Percentiles rank a stretch among this genome's conserved stretches.
Evolutionary conservation across 64 coral and sea anemone species (phyloP).

Genomic region (Porites australiensis): DNA sequence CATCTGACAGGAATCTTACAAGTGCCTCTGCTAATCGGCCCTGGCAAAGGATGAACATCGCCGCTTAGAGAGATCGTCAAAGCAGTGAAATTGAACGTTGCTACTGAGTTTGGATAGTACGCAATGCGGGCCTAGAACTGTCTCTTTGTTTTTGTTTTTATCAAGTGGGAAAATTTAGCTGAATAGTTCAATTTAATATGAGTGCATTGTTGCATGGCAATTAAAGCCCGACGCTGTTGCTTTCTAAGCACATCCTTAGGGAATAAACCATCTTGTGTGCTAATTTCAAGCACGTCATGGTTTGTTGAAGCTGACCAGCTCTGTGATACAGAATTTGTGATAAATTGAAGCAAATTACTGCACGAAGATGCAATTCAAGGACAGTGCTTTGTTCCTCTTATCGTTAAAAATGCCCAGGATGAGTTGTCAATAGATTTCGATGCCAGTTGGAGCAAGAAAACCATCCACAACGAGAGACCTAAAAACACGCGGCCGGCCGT

Average conservation of each 20-base stretch:
- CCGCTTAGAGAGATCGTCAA: neutral
- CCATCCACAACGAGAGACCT: too few relatives aligned
- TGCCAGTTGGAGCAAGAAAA: too few relatives aligned
- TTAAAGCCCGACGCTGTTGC: neutral
- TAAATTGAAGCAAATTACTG: neutral
- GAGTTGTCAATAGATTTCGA: too few relatives aligned
- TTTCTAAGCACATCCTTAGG: conserved; percentile 8
- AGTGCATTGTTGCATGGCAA: neutral
- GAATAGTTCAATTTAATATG: neutral
- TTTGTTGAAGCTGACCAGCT: conserved; percentile 4
- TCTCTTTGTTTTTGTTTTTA: conserved; percentile 27
- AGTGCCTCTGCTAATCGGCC: neutral
- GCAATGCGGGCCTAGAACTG: neutral
- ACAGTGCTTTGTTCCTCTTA: neutral
- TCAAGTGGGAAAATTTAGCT: conserved; percentile 2
- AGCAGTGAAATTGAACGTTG: too few relatives aligned
- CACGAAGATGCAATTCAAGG: neutral
- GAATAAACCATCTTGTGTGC: neutral
- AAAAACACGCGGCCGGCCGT: too few relatives aligned
- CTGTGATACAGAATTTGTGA: conserved; percentile 2
- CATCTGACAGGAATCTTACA: conserved; percentile 3
- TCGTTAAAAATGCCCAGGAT: neutral
- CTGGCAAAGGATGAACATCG: conserved; percentile 37
- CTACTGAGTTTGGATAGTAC: neutral
- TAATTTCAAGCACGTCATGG: neutral